Evolutionary conservation across 2,113 vertebrate species (phyloP).

Genomic region (Dermatemys mawii): DNA sequence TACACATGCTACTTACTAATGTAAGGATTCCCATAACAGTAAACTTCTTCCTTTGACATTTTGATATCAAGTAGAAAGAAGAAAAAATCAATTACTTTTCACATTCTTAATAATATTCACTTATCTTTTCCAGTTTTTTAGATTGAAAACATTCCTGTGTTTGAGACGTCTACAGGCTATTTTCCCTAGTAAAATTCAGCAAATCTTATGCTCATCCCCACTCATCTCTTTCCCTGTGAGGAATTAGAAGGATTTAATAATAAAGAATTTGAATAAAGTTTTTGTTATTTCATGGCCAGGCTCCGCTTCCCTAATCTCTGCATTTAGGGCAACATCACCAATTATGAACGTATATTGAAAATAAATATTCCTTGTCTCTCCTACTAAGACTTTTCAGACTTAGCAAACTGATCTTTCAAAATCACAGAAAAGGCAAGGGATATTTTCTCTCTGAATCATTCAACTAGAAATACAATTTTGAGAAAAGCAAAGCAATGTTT

Average conservation of each 20-base stretch:
- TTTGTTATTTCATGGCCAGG: conserved; percentile 60
- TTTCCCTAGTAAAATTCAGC: conserved; percentile 46
- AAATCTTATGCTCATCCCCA: conserved; percentile 17
- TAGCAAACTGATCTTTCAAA: conserved; percentile 65
- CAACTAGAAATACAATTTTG: conserved; percentile 73
- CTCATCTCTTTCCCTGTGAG: conserved; percentile 48
- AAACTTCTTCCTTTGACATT: conserved; percentile 48
- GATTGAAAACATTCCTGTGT: conserved; percentile 51
- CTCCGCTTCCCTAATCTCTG: conserved; percentile 56
- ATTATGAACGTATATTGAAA: conserved; percentile 57
- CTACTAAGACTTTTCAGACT: conserved; percentile 42
- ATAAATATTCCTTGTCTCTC: conserved; percentile 58
- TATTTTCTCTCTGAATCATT: conserved; percentile 59
- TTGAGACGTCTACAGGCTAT: conserved; percentile 19
- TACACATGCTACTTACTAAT: conserved; percentile 40
- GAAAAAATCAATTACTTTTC: conserved; percentile 54
- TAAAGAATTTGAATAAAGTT: conserved; percentile 57
- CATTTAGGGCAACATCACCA: conserved; percentile 60
- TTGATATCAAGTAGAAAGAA: conserved; percentile 42
- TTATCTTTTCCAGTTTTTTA: conserved; percentile 48
- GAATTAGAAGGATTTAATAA: conserved; percentile 72
- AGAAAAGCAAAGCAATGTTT: conserved; percentile 70
- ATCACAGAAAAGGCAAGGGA: conserved; percentile 49
- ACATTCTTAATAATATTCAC: conserved; percentile 47
- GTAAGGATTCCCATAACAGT: conserved; percentile 40